A percentile compares a stretch with the other conserved stretches of the same genome.
These are phyloP conservation scores for Cosmia trapezina DNA, from an alignment of 2,888 invertebrate species.

Conservation along the genomic window DNA sequence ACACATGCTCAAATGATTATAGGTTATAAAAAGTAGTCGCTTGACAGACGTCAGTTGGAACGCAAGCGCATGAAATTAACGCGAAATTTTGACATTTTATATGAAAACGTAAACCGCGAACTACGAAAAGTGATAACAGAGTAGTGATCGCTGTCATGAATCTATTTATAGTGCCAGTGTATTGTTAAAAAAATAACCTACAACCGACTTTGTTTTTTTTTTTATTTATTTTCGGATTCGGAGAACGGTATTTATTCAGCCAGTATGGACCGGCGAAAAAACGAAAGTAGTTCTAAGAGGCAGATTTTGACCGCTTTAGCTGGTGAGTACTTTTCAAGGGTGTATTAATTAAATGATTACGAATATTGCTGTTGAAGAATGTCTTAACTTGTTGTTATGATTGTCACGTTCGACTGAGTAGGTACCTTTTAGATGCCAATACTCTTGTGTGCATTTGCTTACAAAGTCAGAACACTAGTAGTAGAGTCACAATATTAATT, in stretches of 20 bases:
- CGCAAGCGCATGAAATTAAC: slow-evolving; percentile 51
- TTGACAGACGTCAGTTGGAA: slow-evolving; percentile 55
- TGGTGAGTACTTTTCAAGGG: slow-evolving; percentile 71
- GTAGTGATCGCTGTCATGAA: slow-evolving; percentile 24
- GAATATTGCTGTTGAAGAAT: neutral
- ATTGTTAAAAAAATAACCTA: slow-evolving; percentile 58
- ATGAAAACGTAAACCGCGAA: slow-evolving; percentile 39
- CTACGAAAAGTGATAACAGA: slow-evolving; percentile 40
- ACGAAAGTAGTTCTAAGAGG: slow-evolving; percentile 70
- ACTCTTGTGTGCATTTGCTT: slow-evolving; percentile 24
- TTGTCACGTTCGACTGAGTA: slow-evolving; percentile 47
- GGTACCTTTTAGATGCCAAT: slow-evolving; percentile 19
- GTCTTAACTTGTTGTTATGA: slow-evolving; percentile 23
- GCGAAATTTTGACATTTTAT: slow-evolving; percentile 37
- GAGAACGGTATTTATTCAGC: slow-evolving; percentile 40
- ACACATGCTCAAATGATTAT: slow-evolving; percentile 55
- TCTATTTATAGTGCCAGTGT: slow-evolving; percentile 32
- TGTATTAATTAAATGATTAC: slow-evolving; percentile 20
- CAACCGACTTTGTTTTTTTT: slow-evolving; percentile 58
- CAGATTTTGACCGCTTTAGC: slow-evolving; percentile 80
- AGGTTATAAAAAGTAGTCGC: slow-evolving; percentile 66
- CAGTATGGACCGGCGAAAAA: slow-evolving; percentile 72
- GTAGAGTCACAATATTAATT: neutral
- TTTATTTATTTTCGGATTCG: slow-evolving; percentile 54
- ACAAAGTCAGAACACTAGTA: slow-evolving; percentile 27